Evolutionary conservation across 2,888 invertebrate species (phyloP).

Genomic region (Piscicola geometra): DNA sequence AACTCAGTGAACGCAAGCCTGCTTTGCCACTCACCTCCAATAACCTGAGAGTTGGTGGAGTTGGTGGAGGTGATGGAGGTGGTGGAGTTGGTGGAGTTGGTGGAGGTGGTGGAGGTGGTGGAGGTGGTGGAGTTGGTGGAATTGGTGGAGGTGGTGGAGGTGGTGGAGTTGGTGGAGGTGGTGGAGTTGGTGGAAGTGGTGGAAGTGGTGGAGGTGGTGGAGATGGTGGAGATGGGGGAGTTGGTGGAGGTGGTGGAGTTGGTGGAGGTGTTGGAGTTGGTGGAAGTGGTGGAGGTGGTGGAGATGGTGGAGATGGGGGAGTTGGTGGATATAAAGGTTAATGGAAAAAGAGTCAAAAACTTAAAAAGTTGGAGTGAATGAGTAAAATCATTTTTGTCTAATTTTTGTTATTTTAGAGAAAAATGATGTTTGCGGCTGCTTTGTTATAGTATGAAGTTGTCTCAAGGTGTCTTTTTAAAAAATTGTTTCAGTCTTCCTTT

Average conservation of each 20-base stretch:
- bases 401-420: too few relatives aligned
- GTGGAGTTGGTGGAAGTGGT: too few relatives aligned
- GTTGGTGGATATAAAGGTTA: too few relatives aligned
- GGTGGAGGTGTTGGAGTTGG: slow-evolving; percentile 1
- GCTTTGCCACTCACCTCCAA: slow-evolving; percentile 17
- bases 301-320: too few relatives aligned
- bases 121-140: slow-evolving; percentile 5
- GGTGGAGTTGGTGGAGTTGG: background rate
- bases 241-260: background rate
- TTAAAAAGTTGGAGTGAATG: too few relatives aligned
- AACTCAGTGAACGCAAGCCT: slow-evolving; percentile 18
- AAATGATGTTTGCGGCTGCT: too few relatives aligned
- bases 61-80: background rate
- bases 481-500: too few relatives aligned
- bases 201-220: background rate
- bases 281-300: background rate
- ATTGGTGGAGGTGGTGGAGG: slow-evolving; percentile 2
- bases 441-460: too few relatives aligned
- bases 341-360: too few relatives aligned
- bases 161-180: background rate
- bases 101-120: slow-evolving; percentile 15
- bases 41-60: background rate
- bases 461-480: too few relatives aligned
- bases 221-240: background rate
- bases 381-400: too few relatives aligned